Evolutionary conservation across 2,888 invertebrate species (phyloP).

Genomic region (Drosophila emarginata): DNA sequence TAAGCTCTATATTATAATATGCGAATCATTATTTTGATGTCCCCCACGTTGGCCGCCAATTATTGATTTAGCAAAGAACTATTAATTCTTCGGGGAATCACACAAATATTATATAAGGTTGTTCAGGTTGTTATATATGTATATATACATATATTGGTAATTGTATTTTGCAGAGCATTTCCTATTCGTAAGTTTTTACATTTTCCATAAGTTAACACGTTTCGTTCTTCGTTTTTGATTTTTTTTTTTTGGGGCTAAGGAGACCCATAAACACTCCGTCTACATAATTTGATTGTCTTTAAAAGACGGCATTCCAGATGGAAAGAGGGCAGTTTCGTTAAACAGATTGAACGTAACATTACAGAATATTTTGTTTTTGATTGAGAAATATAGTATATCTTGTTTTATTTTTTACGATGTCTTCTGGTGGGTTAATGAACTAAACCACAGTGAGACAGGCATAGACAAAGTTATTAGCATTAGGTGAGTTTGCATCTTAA

Average conservation of each 20-base stretch:
- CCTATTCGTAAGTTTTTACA: background rate
- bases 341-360: constrained; percentile 52
- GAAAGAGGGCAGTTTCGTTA: constrained; percentile 32
- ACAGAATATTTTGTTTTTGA: constrained; percentile 47
- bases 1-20: background rate
- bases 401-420: constrained; percentile 39
- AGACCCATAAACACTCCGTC: constrained; percentile 59
- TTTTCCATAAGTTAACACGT: background rate
- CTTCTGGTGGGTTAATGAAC: constrained; percentile 58
- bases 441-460: background rate
- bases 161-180: background rate
- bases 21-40: background rate
- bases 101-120: too few relatives aligned
- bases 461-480: constrained; percentile 25
- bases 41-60: constrained; percentile 2
- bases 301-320: constrained; percentile 44
- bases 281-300: constrained; percentile 63
- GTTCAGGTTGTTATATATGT: too few relatives aligned
- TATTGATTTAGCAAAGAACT: background rate
- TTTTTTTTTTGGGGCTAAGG: constrained; percentile 9
- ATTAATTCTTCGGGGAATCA: too few relatives aligned
- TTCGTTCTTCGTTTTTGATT: background rate
- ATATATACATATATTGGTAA: too few relatives aligned
- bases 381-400: constrained; percentile 40
- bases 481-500: constrained; percentile 2